A percentile compares a stretch with the other conserved stretches of the same genome.
Evolutionary conservation across 2,888 invertebrate genomes (phyloP).

Genomic region (Rhamphomyia laevipes): DNA sequence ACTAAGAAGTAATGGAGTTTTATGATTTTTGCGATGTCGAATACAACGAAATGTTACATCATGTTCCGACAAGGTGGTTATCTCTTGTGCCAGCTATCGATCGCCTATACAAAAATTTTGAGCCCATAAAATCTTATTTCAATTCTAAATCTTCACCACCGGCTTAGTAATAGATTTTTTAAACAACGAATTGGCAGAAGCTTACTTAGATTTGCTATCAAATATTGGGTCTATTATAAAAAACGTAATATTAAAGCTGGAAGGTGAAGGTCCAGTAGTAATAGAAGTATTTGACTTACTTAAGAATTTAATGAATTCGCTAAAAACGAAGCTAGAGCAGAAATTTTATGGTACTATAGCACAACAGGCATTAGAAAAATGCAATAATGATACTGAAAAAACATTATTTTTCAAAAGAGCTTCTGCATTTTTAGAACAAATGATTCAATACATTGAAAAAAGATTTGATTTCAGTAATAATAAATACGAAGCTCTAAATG

Average conservation of each 20-base stretch:
- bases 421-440: constrained; percentile 1
- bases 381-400: constrained; percentile 1
- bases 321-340: neutral
- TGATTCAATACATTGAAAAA: neutral
- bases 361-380: neutral
- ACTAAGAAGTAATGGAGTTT: neutral
- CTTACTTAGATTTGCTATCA: neutral
- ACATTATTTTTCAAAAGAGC: constrained; percentile 1
- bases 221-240: constrained; percentile 1
- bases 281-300: constrained; percentile 5
- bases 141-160: neutral
- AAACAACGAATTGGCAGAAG: constrained; percentile 7
- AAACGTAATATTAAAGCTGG: constrained; percentile 5
- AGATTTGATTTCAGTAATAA: neutral
- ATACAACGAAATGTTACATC: neutral
- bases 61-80: neutral
- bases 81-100: neutral
- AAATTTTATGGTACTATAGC: constrained; percentile 1
- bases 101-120: constrained; percentile 1
- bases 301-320: constrained; percentile 2
- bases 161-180: constrained; percentile 5
- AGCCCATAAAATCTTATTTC: constrained; percentile 1
- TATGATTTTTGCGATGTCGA: constrained; percentile 1
- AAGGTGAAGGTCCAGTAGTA: constrained; percentile 4
- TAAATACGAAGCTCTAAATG: neutral